Base-by-base conservation (phyloP, 92 coral and sea anemone species). In the Palythoa heliodiscus region DNA sequence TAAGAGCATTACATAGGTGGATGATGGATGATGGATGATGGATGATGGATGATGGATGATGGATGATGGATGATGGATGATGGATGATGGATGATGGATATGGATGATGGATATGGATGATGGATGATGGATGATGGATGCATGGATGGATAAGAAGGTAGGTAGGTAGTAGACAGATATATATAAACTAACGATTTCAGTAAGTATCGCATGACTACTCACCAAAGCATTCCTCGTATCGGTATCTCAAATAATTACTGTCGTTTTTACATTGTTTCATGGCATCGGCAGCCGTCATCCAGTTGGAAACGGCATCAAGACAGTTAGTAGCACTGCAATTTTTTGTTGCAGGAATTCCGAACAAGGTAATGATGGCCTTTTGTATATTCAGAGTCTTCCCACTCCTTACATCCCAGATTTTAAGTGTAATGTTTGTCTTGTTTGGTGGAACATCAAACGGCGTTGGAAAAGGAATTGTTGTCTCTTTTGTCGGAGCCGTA, bases 281-380 rank as follows among this genome's bases (percentile, higher is more conserved):
- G 69, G 69, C 35, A n/a, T 9, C 7, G 23, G 24, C 67, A 54
- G 48, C 48, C 4, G 24, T 53, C 81, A 54, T n/a, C 66, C 66
- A 76, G 5, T 54, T n/a, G 15, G 53, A 76, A 24, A 76, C 68
- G 17, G 47, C 48, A 54, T 76, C 81, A 53, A 76, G 81, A 76
- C 81, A 76, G 13, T 29, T 19, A 16, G 16, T 76, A 13, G 81
- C 48, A 19, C 81, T 76, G 61, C 81, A 76, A 43, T 25, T 54
- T 1, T 13, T 24, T 76, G 63, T 23, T 52, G 3, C 48, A 25
- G 66, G 39, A 29, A 54, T 54, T 29, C 81, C 81, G 54, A 23
- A 76, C 12, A 76, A 53, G 20, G 17, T 2, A 54, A 76, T 53
- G 0, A 0, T 6, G 67, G 48, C 66, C 1, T 24, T 0, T 52